A percentile compares a stretch with the other conserved stretches of the same genome.
phyloP scores from a whole-genome alignment of 2,797 vertebrate genomes.

The Cuculus canorus region DNA sequence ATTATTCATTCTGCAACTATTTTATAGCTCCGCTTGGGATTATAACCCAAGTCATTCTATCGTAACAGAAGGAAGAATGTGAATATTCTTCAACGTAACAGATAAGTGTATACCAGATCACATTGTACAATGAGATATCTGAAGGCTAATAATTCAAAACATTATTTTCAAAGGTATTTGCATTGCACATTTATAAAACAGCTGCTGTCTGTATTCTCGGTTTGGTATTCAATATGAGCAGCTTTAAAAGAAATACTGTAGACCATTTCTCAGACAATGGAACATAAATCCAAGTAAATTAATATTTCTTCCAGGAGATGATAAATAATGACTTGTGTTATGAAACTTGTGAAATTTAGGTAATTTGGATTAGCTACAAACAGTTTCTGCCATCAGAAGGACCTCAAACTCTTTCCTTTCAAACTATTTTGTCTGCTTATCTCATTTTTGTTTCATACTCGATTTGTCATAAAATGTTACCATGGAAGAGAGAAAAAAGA shows the following conservation, averaged over 20 bases:
- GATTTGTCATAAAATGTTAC: background rate
- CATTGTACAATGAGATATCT: background rate
- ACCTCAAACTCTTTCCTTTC: background rate
- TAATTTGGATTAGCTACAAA: conserved; percentile 27
- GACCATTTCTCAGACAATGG: background rate
- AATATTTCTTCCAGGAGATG: background rate
- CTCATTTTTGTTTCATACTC: background rate
- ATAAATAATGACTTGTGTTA: background rate
- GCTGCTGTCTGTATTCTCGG: background rate
- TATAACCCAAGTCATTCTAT: background rate
- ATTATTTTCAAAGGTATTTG: background rate
- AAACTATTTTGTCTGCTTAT: conserved; percentile 20
- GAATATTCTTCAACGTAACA: background rate
- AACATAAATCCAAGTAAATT: conserved; percentile 35
- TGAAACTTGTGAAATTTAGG: background rate
- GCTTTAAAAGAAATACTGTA: background rate
- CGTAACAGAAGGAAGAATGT: background rate
- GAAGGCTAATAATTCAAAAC: background rate
- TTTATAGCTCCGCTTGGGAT: background rate
- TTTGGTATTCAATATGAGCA: background rate
- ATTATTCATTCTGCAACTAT: background rate
- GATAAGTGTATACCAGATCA: background rate
- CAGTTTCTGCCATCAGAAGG: background rate
- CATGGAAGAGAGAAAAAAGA: background rate
- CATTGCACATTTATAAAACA: background rate